Conservation (phyloP, 2,113 vertebrate genomes). For the Gadus chalcogrammus region DNA sequence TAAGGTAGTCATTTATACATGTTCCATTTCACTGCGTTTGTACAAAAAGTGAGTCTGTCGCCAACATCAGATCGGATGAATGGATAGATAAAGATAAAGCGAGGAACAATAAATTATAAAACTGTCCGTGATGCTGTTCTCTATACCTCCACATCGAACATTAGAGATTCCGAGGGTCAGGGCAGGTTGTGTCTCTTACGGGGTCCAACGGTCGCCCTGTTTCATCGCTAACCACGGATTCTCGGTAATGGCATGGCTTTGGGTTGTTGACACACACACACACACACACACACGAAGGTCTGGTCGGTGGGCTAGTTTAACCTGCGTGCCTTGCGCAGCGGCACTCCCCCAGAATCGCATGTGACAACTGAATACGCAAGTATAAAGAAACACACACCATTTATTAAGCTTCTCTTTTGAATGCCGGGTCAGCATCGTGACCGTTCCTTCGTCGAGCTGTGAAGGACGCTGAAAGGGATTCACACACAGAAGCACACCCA, state of each 20-base stretch:
- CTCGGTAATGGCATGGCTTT: too few relatives aligned
- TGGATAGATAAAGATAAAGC: slow-evolving; percentile 25
- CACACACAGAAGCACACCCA: slow-evolving; percentile 32
- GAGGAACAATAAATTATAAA: slow-evolving; percentile 25
- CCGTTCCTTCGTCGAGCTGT: slow-evolving; percentile 19
- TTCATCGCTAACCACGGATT: too few relatives aligned
- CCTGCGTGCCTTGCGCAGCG: too few relatives aligned
- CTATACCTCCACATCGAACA: too few relatives aligned
- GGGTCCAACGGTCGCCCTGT: too few relatives aligned
- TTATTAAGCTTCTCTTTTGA: slow-evolving; percentile 24
- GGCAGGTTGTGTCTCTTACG: too few relatives aligned
- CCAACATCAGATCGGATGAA: slow-evolving; percentile 13
- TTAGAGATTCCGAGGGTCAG: too few relatives aligned
- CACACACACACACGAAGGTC: too few relatives aligned
- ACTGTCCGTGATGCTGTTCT: slow-evolving; percentile 10
- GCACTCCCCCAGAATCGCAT: too few relatives aligned
- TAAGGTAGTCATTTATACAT: too few relatives aligned
- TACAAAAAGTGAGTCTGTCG: slow-evolving; percentile 9
- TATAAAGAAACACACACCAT: slow-evolving; percentile 8
- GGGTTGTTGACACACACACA: too few relatives aligned
- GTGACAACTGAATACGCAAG: slow-evolving; percentile 13
- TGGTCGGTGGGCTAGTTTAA: too few relatives aligned
- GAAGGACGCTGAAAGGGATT: slow-evolving; percentile 32
- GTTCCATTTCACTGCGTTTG: slow-evolving; percentile 12
- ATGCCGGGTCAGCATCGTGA: slow-evolving; percentile 14